Percentiles rank a stretch among this genome's conserved stretches.
These are phyloP conservation scores for Hirtodrosophila histrioides DNA, from an alignment of 2,888 invertebrate genomes.

Conservation along the genomic window DNA sequence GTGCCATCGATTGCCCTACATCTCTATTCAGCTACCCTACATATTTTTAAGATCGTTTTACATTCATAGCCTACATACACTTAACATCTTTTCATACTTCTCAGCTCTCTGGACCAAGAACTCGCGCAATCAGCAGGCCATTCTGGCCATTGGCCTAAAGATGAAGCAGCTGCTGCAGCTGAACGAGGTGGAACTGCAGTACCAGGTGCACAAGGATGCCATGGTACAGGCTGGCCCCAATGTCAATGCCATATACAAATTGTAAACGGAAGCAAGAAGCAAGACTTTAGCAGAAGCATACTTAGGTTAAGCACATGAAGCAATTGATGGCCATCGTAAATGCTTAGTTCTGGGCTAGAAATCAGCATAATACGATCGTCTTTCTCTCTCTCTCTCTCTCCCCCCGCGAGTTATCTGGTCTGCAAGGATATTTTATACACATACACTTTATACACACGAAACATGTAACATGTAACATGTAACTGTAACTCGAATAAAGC, in stretches of 20 bases:
- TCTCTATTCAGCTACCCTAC: too few species aligned
- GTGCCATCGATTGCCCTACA: too few species aligned
- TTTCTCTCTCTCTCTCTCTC: not conserved
- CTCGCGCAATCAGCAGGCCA: slow-evolving; percentile 89
- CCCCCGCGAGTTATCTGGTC: not conserved
- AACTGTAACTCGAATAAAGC: slow-evolving; percentile 21
- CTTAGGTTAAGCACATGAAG: slow-evolving; percentile 1
- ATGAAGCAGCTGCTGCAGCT: slow-evolving; percentile 92
- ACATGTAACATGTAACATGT: slow-evolving; percentile 8
- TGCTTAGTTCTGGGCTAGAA: slow-evolving; percentile 38
- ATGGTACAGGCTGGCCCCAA: slow-evolving; percentile 92
- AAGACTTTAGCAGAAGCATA: not conserved
- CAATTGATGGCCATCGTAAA: slow-evolving; percentile 21
- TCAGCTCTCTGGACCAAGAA: slow-evolving; percentile 94
- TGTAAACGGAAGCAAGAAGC: slow-evolving; percentile 31
- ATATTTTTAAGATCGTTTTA: too few species aligned
- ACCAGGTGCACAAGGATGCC: slow-evolving; percentile 92
- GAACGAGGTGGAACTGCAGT: slow-evolving; percentile 86
- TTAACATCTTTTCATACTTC: too few species aligned
- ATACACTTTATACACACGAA: slow-evolving; percentile 9
- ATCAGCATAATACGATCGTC: slow-evolving; percentile 47
- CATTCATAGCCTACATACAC: too few species aligned
- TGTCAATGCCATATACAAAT: slow-evolving; percentile 86
- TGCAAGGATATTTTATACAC: slow-evolving; percentile 11
- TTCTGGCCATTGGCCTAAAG: slow-evolving; percentile 93